Evolutionary conservation across 2,113 vertebrate genomes (phyloP).

Genomic region (Morone saxatilis): DNA sequence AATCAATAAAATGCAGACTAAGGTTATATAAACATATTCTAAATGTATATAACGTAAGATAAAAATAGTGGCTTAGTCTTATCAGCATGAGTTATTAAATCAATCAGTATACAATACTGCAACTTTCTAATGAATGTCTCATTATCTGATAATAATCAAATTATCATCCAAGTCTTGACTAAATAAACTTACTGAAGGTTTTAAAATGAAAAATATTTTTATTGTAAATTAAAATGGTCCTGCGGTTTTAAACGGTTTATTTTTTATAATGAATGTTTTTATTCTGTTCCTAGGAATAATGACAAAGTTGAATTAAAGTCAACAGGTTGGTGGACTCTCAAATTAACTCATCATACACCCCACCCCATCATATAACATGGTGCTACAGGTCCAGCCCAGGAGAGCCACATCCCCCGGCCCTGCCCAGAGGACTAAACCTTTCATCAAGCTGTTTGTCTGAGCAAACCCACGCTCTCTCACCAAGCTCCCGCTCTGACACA

Average conservation of each 20-base stretch:
- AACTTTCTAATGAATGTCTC: not conserved
- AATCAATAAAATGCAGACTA: not conserved
- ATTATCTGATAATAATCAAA: not conserved
- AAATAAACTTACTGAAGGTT: not conserved
- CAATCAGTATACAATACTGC: not conserved
- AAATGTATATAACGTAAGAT: not conserved
- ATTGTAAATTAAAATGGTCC: not conserved
- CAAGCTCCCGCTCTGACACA: slow-evolving; percentile 54
- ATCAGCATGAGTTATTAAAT: not conserved
- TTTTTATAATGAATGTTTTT: too few relatives aligned
- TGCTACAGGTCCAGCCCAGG: slow-evolving; percentile 19
- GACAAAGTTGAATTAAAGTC: not conserved
- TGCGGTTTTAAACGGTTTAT: too few relatives aligned
- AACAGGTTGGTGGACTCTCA: slow-evolving; percentile 33
- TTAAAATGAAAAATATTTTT: not conserved
- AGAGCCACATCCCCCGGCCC: slow-evolving; percentile 24
- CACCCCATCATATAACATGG: slow-evolving; percentile 2
- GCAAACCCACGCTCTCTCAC: slow-evolving; percentile 46
- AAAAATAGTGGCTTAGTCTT: not conserved
- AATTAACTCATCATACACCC: slow-evolving; percentile 6
- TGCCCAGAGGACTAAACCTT: slow-evolving; percentile 55
- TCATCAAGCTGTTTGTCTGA: slow-evolving; percentile 68
- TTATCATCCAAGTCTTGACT: not conserved
- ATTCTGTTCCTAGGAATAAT: not conserved
- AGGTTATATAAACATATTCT: not conserved